Evolutionary conservation across 2,113 vertebrate species (phyloP).

Genomic region (Phyllostomus discolor): DNA sequence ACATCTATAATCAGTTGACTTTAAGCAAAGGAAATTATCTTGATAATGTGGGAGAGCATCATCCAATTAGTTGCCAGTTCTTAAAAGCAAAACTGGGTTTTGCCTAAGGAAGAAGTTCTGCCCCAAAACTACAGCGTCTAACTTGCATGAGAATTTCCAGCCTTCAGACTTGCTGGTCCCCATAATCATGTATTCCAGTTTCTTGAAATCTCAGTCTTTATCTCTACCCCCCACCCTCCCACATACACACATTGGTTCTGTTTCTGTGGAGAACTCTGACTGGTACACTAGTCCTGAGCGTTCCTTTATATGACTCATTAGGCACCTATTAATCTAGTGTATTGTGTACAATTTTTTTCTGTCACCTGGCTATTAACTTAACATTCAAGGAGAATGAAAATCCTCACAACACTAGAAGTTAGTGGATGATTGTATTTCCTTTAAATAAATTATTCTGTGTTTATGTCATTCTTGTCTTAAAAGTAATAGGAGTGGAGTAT

Average conservation of each 20-base stretch:
- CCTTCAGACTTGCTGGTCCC: neutral
- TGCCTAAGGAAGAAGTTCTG: neutral
- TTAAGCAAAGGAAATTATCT: neutral
- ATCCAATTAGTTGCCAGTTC: neutral
- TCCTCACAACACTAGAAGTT: neutral
- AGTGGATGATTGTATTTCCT: neutral
- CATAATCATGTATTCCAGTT: neutral
- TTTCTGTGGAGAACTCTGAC: neutral
- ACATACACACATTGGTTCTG: neutral
- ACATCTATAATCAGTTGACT: neutral
- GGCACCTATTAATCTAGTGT: neutral
- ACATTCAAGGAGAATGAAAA: neutral
- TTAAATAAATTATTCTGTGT: neutral
- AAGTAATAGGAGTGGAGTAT: neutral
- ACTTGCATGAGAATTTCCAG: neutral
- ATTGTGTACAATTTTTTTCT: neutral
- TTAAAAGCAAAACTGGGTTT: neutral
- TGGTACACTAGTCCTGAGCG: neutral
- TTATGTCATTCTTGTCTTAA: neutral
- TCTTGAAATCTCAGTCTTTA: neutral
- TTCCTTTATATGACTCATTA: neutral
- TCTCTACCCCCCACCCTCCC: no score
- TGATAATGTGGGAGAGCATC: neutral
- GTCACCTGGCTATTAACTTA: neutral
- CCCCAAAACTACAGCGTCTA: neutral